A percentile compares a stretch with the other conserved stretches of the same genome.
phyloP scores from a whole-genome alignment of 2,888 invertebrate species.

The Cerceris rybyensis region DNA sequence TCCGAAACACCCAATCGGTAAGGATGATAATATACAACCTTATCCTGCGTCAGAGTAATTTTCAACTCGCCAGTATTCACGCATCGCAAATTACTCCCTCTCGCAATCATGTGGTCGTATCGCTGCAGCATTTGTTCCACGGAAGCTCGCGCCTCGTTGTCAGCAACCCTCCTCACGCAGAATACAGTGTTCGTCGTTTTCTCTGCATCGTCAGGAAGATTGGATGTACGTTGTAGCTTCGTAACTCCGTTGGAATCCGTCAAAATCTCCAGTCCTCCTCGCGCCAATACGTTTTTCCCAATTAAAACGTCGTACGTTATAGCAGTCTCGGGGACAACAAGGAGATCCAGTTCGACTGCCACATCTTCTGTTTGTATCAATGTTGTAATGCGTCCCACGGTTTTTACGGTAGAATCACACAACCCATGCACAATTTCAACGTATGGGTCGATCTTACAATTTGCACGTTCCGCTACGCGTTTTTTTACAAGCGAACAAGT shows the following conservation, averaged over 20 bases:
- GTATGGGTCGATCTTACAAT: background rate
- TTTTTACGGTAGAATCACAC: background rate
- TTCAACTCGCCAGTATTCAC: too few relatives aligned
- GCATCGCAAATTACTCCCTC: too few relatives aligned
- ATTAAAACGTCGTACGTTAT: too few relatives aligned
- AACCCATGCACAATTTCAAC: background rate
- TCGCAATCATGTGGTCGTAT: too few relatives aligned
- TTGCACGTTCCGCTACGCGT: background rate
- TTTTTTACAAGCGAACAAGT: conserved; percentile 13
- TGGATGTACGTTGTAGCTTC: background rate
- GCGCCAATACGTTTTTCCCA: conserved; percentile 5
- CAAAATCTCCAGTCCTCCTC: background rate
- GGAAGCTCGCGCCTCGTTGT: too few relatives aligned
- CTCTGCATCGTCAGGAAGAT: too few relatives aligned
- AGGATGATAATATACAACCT: too few relatives aligned
- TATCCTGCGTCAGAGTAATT: too few relatives aligned
- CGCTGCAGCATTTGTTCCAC: too few relatives aligned
- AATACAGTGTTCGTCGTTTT: too few relatives aligned
- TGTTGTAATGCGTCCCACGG: background rate
- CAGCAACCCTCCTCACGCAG: too few relatives aligned
- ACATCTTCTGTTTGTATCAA: conserved; percentile 1
- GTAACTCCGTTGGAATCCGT: background rate
- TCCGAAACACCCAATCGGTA: too few relatives aligned
- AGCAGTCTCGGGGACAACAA: conserved; percentile 12
- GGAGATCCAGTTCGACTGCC: conserved; percentile 9